phyloP scores from a whole-genome alignment of 2,797 vertebrate species.

The Masticophis lateralis region DNA sequence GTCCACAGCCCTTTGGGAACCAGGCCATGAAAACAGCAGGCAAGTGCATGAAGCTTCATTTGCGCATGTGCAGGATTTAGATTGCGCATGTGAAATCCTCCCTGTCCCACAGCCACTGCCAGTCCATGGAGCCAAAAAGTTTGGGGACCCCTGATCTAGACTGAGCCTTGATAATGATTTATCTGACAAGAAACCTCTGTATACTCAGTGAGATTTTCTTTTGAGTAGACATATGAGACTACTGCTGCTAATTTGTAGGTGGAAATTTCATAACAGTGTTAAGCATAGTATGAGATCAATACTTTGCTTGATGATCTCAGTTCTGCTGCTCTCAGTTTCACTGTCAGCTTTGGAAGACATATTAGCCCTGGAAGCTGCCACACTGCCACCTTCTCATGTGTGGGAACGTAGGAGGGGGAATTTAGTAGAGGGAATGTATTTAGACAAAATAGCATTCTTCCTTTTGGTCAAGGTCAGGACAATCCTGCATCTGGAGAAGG shows the following conservation, averaged over 20 bases:
- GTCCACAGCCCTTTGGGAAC: neutral
- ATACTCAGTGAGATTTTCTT: neutral
- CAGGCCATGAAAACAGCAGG: neutral
- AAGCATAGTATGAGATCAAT: neutral
- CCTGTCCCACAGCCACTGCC: neutral
- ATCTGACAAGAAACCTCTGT: neutral
- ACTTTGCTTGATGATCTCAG: neutral
- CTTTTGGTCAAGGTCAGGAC: too few species aligned
- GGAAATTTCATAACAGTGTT: neutral
- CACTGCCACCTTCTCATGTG: too few species aligned
- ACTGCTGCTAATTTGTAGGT: neutral
- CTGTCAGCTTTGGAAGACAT: too few species aligned
- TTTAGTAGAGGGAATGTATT: too few species aligned
- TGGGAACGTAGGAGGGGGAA: too few species aligned
- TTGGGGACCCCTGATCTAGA: neutral
- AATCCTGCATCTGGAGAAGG: too few species aligned
- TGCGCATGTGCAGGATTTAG: neutral
- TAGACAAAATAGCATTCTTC: too few species aligned
- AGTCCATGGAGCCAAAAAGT: neutral
- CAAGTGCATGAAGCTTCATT: neutral
- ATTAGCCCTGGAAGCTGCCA: too few species aligned
- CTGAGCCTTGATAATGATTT: neutral
- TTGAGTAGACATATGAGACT: neutral
- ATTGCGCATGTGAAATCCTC: fast-evolving
- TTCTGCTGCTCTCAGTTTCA: neutral